phyloP scores from a whole-genome alignment of 2,113 vertebrate genomes.

The Ginglymostoma cirratum region DNA sequence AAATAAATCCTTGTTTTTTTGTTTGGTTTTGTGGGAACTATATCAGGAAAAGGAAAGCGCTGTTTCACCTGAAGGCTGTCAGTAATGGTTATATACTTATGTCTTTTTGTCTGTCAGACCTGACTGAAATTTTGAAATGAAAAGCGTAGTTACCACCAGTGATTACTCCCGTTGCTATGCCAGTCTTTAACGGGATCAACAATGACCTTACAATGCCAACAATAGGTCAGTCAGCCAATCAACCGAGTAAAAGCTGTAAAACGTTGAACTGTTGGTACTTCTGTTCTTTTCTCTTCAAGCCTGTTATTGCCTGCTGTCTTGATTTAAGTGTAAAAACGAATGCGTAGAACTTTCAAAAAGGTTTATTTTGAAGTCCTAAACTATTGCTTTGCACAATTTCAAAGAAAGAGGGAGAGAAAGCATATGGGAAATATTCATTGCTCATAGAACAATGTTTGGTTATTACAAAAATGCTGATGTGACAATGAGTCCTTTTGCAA shows the following conservation, averaged over 20 bases:
- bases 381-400: not conserved
- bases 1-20: not conserved
- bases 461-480: not conserved
- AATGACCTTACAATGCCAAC: not conserved
- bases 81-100: not conserved
- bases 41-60: not conserved
- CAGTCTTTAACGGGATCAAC: not conserved
- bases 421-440: not conserved
- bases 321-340: not conserved
- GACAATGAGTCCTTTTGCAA: not conserved
- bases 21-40: not conserved
- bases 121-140: slow-evolving; percentile 14
- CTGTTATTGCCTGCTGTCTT: not conserved
- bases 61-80: slow-evolving; percentile 10
- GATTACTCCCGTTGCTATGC: slow-evolving; percentile 32
- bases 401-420: not conserved
- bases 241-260: not conserved
- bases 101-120: not conserved
- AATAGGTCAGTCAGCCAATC: not conserved
- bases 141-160: slow-evolving; percentile 24
- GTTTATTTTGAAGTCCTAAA: not conserved
- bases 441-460: not conserved
- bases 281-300: not conserved
- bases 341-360: not conserved
- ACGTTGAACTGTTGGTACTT: not conserved